phyloP scores from a whole-genome alignment of 2,113 vertebrate species.

The Kryptolebias marmoratus region DNA sequence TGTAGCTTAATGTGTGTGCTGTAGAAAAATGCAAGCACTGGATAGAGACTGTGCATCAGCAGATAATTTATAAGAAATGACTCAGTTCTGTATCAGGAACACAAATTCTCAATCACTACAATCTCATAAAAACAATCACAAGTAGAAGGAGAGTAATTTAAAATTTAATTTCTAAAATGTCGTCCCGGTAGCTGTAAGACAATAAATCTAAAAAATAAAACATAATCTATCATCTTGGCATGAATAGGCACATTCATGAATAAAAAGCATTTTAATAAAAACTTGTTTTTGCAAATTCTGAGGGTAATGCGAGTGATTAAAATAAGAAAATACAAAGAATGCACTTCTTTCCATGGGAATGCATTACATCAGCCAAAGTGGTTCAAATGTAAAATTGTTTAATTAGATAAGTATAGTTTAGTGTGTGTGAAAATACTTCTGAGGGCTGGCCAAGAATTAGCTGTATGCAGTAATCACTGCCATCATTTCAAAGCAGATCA shows the following conservation, averaged over 20 bases:
- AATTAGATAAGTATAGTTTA: constrained; percentile 27
- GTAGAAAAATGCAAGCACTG: no score
- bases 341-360: not conserved
- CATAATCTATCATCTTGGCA: constrained; percentile 7
- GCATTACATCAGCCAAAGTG: not conserved
- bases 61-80: not conserved
- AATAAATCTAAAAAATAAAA: constrained; percentile 21
- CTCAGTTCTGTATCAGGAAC: not conserved
- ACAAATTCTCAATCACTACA: not conserved
- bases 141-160: not conserved
- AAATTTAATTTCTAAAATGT: not conserved
- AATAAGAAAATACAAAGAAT: not conserved
- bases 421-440: constrained; percentile 13
- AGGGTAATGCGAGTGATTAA: constrained; percentile 5
- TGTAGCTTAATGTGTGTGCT: not conserved
- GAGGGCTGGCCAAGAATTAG: not conserved
- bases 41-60: not conserved
- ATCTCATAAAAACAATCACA: not conserved
- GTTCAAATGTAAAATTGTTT: constrained; percentile 11
- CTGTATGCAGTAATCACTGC: constrained; percentile 32
- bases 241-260: constrained; percentile 1
- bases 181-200: constrained; percentile 11
- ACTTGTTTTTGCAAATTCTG: constrained; percentile 1
- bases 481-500: constrained; percentile 53
- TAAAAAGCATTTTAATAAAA: constrained; percentile 6